Conservation (phyloP, 2,113 vertebrate genomes). For the Poecilia latipinna region DNA sequence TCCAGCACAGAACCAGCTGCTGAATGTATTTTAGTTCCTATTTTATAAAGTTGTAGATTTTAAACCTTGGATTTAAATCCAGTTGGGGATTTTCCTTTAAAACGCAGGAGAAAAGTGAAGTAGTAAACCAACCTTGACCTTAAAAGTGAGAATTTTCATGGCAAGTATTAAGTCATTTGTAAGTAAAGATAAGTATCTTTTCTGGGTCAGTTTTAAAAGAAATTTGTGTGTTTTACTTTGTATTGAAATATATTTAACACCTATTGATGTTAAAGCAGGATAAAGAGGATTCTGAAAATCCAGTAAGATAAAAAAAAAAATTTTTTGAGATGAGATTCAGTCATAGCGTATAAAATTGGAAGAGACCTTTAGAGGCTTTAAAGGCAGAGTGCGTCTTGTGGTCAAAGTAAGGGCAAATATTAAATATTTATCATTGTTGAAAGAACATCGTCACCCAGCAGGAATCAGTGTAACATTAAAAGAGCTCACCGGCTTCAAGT, state of each 20-base stretch:
- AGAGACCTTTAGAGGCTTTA: background rate
- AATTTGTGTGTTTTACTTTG: background rate
- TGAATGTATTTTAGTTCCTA: no score
- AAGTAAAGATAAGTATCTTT: no score
- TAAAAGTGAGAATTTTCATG: no score
- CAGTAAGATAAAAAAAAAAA: background rate
- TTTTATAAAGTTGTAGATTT: no score
- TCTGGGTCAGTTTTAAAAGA: no score
- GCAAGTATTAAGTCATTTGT: no score
- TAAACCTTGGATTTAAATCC: no score
- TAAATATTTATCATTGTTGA: background rate
- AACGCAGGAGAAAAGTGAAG: no score
- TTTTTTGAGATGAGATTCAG: background rate
- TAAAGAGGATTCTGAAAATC: background rate
- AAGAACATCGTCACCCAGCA: background rate
- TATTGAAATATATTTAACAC: background rate
- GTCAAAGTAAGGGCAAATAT: conserved; percentile 4
- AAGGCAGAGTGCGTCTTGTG: background rate
- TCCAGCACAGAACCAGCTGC: no score
- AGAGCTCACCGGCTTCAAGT: background rate
- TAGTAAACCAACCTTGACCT: no score
- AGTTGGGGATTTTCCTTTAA: no score
- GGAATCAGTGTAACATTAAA: background rate
- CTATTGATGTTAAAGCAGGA: background rate
- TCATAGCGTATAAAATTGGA: background rate